Percentiles rank a stretch among this genome's conserved stretches.
phyloP scores from a whole-genome alignment of 2,888 invertebrate species.

The Cancer borealis region DNA sequence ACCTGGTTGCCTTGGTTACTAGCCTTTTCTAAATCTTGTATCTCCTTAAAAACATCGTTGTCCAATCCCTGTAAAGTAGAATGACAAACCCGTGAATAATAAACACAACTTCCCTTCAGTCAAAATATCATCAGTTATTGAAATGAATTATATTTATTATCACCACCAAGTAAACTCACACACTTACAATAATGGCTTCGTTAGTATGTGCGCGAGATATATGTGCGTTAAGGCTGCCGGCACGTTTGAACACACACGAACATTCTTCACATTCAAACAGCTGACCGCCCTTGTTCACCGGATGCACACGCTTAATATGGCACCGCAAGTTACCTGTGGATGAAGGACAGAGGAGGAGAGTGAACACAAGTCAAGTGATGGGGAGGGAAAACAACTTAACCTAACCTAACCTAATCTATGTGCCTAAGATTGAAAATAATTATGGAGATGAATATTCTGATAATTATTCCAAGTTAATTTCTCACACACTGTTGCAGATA shows the following conservation, averaged over 20 bases:
- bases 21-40: slow-evolving; percentile 71
- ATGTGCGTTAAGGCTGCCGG: slow-evolving; percentile 86
- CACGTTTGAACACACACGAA: slow-evolving; percentile 85
- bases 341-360: too few species aligned
- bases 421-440: too few species aligned
- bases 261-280: slow-evolving; percentile 85
- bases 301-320: slow-evolving; percentile 82
- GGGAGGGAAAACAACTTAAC: too few species aligned
- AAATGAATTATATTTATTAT: background rate
- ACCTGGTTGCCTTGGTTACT: slow-evolving; percentile 61
- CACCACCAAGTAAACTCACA: background rate
- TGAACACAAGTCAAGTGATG: too few species aligned
- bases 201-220: slow-evolving; percentile 83
- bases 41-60: slow-evolving; percentile 66
- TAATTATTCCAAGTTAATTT: too few species aligned
- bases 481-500: too few species aligned
- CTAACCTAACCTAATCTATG: too few species aligned
- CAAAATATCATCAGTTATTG: background rate
- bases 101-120: background rate
- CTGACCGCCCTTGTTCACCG: slow-evolving; percentile 80
- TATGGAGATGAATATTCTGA: too few species aligned
- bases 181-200: slow-evolving; percentile 55
- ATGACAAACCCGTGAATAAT: background rate
- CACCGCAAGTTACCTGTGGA: slow-evolving; percentile 84
- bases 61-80: slow-evolving; percentile 60